phyloP scores from a whole-genome alignment of 1,140 invertebrate genomes.

The Agraylea sexmaculata region DNA sequence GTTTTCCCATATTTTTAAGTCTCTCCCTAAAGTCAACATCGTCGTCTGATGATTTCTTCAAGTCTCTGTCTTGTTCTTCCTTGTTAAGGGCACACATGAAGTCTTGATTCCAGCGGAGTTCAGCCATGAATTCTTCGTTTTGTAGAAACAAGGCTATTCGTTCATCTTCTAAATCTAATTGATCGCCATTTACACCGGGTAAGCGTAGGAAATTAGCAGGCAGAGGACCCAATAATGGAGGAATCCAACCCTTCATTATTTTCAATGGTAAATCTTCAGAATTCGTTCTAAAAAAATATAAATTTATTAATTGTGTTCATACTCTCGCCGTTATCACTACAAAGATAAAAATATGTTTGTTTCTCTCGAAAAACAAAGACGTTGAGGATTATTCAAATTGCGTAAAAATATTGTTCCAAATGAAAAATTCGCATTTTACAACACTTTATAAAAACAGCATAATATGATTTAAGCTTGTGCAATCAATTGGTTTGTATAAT shows the following conservation, averaged over 20 bases:
- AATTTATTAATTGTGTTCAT: too few relatives aligned
- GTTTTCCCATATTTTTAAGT: constrained; percentile 79
- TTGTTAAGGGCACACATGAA: constrained; percentile 78
- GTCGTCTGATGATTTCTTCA: constrained; percentile 52
- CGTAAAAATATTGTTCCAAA: too few relatives aligned
- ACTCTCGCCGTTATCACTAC: too few relatives aligned
- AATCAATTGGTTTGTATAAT: too few relatives aligned
- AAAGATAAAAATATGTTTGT: too few relatives aligned
- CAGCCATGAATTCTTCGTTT: constrained; percentile 86
- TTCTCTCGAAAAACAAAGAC: too few relatives aligned
- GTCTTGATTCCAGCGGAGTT: constrained; percentile 77
- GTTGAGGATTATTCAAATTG: too few relatives aligned
- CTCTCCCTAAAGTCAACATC: constrained; percentile 73
- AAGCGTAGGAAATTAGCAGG: constrained; percentile 70
- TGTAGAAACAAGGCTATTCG: constrained; percentile 79
- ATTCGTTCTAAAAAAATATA: too few relatives aligned
- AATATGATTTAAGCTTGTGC: too few relatives aligned
- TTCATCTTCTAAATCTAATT: constrained; percentile 50
- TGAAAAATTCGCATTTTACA: too few relatives aligned
- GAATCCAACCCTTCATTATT: constrained; percentile 81
- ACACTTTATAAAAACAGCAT: too few relatives aligned
- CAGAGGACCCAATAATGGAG: constrained; percentile 66
- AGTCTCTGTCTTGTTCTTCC: constrained; percentile 42
- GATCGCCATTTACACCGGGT: constrained; percentile 32
- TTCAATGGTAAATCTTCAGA: too few relatives aligned